Percentiles rank a stretch among this genome's conserved stretches.
Evolutionary conservation across 2,888 invertebrate genomes (phyloP).

Genomic region (Blera fallax): DNA sequence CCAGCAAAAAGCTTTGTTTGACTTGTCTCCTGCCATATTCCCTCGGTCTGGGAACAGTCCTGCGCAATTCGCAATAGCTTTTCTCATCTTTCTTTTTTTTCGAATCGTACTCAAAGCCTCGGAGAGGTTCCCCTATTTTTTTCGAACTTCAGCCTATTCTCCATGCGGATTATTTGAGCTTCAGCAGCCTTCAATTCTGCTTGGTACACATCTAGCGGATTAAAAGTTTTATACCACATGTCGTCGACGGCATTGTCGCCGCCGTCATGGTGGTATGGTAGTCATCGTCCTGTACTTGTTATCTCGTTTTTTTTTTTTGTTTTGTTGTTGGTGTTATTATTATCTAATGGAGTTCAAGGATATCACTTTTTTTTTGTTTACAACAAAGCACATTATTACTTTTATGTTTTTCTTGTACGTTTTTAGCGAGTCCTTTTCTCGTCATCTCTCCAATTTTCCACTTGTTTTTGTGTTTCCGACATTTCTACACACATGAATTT

Average conservation of each 20-base stretch:
- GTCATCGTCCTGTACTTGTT: slow-evolving; percentile 44
- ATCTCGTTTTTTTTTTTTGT: slow-evolving; percentile 10
- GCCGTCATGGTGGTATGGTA: slow-evolving; percentile 30
- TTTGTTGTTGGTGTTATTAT: slow-evolving; percentile 47
- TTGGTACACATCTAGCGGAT: slow-evolving; percentile 36
- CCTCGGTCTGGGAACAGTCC: slow-evolving; percentile 31
- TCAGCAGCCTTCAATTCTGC: neutral
- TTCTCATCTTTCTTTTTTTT: neutral
- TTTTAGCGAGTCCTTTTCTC: neutral
- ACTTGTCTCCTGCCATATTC: neutral
- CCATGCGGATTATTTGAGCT: slow-evolving; percentile 19
- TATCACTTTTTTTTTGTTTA: slow-evolving; percentile 45
- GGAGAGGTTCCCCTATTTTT: slow-evolving; percentile 3
- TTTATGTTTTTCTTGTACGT: slow-evolving; percentile 20
- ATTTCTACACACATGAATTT: slow-evolving; percentile 20
- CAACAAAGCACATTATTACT: slow-evolving; percentile 46
- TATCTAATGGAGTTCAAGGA: slow-evolving; percentile 65
- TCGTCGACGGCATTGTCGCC: slow-evolving; percentile 22
- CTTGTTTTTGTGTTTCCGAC: neutral
- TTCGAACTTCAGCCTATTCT: neutral
- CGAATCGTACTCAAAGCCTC: neutral
- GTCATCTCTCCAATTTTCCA: neutral
- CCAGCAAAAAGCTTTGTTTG: slow-evolving; percentile 27
- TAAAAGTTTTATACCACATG: slow-evolving; percentile 60
- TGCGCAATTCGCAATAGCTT: slow-evolving; percentile 23